Percentiles rank a stretch among this genome's conserved stretches.
phyloP scores from a whole-genome alignment of 2,888 invertebrate genomes.

The Dioctria rufipes region DNA sequence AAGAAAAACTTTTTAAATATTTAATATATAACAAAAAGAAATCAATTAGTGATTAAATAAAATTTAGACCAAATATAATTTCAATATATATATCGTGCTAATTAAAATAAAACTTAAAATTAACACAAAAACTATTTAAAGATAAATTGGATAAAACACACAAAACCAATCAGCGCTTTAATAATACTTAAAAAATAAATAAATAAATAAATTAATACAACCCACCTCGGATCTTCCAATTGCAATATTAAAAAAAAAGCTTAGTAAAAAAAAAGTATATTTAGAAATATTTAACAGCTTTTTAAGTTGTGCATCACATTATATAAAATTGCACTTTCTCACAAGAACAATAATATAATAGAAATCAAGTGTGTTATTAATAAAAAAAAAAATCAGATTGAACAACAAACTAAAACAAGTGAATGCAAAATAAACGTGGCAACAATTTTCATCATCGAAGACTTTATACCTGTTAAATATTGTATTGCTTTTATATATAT shows the following conservation, averaged over 20 bases:
- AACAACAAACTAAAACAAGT: too few species aligned
- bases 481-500: too few species aligned
- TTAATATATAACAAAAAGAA: neutral
- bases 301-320: constrained; percentile 3
- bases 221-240: constrained; percentile 42
- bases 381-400: too few species aligned
- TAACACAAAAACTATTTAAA: neutral
- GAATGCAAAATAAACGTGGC: too few species aligned
- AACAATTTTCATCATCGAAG: too few species aligned
- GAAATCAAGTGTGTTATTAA: too few species aligned
- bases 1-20: neutral
- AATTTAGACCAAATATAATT: too few species aligned
- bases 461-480: too few species aligned
- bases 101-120: neutral
- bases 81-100: neutral
- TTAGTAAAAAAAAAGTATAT: neutral
- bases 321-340: too few species aligned
- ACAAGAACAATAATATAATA: too few species aligned
- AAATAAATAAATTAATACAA: constrained; percentile 19
- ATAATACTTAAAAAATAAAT: constrained; percentile 23
- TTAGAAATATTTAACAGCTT: neutral
- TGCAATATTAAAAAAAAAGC: constrained; percentile 26
- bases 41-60: neutral
- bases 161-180: constrained; percentile 39
- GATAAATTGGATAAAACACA: constrained; percentile 12